Evolutionary conservation across 2,113 vertebrate species (phyloP).

Genomic region (Orycteropus afer): DNA sequence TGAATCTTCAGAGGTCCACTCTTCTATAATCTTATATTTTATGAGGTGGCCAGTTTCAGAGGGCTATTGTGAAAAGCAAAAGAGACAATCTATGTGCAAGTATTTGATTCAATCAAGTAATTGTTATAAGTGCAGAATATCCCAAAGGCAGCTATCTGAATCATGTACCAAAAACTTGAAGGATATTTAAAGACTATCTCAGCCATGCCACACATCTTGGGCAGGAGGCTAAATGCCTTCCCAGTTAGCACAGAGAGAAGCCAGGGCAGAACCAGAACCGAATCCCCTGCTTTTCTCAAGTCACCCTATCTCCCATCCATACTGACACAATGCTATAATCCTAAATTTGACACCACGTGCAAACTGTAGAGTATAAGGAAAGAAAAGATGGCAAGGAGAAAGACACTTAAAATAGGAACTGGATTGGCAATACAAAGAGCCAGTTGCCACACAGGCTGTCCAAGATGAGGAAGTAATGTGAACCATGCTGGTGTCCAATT

Average conservation of each 20-base stretch:
- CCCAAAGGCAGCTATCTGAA: not conserved
- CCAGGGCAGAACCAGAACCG: not conserved
- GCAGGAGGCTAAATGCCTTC: not conserved
- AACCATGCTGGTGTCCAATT: not conserved
- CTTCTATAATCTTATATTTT: not conserved
- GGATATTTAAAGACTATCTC: not conserved
- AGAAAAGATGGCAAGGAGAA: not conserved
- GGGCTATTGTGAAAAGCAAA: not conserved
- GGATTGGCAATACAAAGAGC: not conserved
- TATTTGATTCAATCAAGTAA: not conserved
- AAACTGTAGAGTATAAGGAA: not conserved
- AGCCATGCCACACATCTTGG: not conserved
- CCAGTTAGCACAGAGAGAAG: not conserved
- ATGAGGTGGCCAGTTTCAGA: not conserved
- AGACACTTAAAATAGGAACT: not conserved
- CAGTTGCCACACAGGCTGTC: not conserved
- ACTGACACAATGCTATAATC: accelerated
- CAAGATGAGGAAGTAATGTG: not conserved
- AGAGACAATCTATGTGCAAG: not conserved
- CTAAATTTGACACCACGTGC: not conserved
- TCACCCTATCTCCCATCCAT: not conserved
- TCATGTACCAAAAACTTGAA: not conserved
- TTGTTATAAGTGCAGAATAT: not conserved
- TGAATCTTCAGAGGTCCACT: not conserved
- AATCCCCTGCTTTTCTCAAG: not conserved